Conservation (phyloP, 1,140 invertebrate species). For the Zophobas atratus region DNA sequence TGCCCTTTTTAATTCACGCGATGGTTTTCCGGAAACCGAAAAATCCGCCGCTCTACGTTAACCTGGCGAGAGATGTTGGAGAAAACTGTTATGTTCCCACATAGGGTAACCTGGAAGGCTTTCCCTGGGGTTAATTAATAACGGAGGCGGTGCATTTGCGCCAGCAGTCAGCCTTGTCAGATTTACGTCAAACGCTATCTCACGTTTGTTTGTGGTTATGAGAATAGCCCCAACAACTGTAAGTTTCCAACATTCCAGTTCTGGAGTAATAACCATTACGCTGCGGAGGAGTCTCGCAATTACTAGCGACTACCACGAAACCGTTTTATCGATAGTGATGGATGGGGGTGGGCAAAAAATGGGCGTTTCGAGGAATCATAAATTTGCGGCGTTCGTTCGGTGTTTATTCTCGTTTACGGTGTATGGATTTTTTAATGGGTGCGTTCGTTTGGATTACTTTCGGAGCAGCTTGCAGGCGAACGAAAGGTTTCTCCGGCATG, state of each 20-base stretch:
- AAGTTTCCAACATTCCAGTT: conserved; percentile 9
- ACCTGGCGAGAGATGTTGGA: background rate
- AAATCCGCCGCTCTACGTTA: no score
- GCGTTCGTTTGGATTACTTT: no score
- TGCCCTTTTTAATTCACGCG: no score
- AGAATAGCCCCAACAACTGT: conserved; percentile 8
- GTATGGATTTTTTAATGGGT: background rate
- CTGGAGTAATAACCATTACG: conserved; percentile 19
- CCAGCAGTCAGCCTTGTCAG: background rate
- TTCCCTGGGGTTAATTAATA: conserved; percentile 1
- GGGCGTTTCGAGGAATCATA: no score
- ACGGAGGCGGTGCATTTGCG: background rate
- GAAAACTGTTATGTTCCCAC: background rate
- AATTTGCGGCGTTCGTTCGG: no score
- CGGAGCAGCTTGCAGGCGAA: no score
- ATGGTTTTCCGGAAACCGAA: no score
- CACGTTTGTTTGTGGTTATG: conserved; percentile 18
- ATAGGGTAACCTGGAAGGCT: background rate
- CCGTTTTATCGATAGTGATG: background rate
- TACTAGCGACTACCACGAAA: background rate
- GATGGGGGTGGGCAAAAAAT: background rate
- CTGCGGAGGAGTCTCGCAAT: conserved; percentile 5
- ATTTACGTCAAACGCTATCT: conserved; percentile 25
- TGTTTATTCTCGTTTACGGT: background rate
- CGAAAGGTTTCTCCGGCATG: no score